phyloP scores from a whole-genome alignment of 2,888 invertebrate species.

The Glaucopsyche alexis region DNA sequence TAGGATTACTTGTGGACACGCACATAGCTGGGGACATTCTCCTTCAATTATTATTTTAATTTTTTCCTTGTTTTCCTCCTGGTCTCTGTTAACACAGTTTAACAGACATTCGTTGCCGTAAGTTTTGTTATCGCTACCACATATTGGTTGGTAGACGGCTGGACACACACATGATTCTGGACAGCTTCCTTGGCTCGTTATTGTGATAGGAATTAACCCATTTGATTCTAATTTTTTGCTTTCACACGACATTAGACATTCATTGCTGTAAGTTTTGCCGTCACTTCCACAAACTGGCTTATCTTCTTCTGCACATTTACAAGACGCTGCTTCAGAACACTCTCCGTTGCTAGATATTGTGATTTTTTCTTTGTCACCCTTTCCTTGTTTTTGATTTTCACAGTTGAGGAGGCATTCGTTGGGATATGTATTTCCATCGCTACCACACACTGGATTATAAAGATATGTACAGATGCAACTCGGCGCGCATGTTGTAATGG shows the following conservation, averaged over 20 bases:
- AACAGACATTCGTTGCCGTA: conserved; percentile 42
- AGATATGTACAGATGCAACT: conserved; percentile 39
- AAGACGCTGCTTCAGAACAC: conserved; percentile 27
- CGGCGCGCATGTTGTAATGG: neutral
- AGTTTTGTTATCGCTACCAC: conserved; percentile 41
- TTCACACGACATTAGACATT: conserved; percentile 41
- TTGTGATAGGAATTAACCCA: conserved; percentile 30
- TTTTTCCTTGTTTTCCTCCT: conserved; percentile 6
- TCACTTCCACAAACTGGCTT: conserved; percentile 40
- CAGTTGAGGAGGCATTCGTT: conserved; percentile 33
- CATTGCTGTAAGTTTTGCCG: conserved; percentile 43
- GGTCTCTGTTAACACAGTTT: conserved; percentile 38
- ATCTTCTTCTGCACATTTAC: conserved; percentile 34
- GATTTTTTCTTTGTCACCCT: conserved; percentile 21
- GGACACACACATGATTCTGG: conserved; percentile 30
- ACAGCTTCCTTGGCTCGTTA: conserved; percentile 37
- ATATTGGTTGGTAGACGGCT: conserved; percentile 34
- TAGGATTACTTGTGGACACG: conserved; percentile 31
- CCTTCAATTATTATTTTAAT: conserved; percentile 29
- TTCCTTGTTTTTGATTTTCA: conserved; percentile 31
- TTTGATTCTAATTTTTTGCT: conserved; percentile 34
- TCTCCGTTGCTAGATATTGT: conserved; percentile 32
- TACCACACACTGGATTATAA: conserved; percentile 37
- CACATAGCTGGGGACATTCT: conserved; percentile 33
- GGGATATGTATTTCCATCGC: conserved; percentile 35